Base-by-base conservation (phyloP, 2,888 invertebrate species). In the Stegophylla sp. region DNA sequence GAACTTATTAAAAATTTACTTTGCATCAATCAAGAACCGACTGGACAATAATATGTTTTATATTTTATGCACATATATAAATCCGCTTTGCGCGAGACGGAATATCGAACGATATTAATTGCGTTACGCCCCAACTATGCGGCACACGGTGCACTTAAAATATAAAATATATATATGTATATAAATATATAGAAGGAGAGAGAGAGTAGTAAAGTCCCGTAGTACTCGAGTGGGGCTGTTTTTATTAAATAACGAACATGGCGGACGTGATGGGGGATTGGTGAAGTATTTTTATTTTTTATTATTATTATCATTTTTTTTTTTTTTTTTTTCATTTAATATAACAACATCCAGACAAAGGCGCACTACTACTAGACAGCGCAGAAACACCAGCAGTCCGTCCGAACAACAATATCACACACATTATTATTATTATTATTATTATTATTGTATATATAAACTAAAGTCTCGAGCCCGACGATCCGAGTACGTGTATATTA, bases 211-310 rank as follows among this genome's bases (percentile, higher is more conserved):
- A 34, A 34, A 34, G 34, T 34, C 34, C 34, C 34, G 34, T 7
- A 5, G n/a, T 53, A 53, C n/a, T 10, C 0, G 20, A 53, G 1
- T 4, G 4, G 20, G 7, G 34, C 20, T 23, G 3, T 17, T 53
- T 71, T 53, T 53, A 71, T 53, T 53, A 53, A 71, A 71, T 53
- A 53, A 41, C 63, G n/a, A 63, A 63, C n/a, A 41, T 34, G 3
- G 34, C 3, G 34, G 3, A 7, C 34, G 34, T 34, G 34, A 34
- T 34, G 0, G 17, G 51, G 28, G 28, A 51, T 20, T 53, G 23
- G 34, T 71, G 53, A 53, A 53, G 34, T 34, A 34, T 71, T 23
- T 71, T 71, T 53, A n/a, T 69, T 51, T 69, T 26, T 48, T 67
- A 45, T 26, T 43, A 23, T 53, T 71, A 15, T 17, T 1, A 34